These are phyloP conservation scores for Napeogenes inachia DNA, from an alignment of 2,888 invertebrate genomes.

Conservation along the genomic window DNA sequence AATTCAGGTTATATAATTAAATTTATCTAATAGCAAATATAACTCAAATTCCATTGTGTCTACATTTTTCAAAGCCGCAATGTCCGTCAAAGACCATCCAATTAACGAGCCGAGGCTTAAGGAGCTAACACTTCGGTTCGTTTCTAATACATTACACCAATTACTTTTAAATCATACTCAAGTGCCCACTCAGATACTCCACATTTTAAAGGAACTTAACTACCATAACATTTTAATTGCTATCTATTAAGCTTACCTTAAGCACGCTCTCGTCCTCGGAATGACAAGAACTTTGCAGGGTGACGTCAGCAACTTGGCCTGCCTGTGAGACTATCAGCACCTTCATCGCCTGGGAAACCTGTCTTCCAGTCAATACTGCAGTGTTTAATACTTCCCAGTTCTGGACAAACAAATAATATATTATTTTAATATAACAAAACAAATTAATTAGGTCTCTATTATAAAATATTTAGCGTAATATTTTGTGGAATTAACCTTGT, in stretches of 20 bases:
- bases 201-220: neutral
- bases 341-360: slow-evolving; percentile 96
- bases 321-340: slow-evolving; percentile 96
- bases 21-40: no score
- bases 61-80: no score
- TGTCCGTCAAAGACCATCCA: no score
- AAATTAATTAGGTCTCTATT: no score
- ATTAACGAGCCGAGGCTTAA: no score
- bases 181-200: neutral
- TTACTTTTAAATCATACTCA: neutral
- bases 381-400: slow-evolving; percentile 97
- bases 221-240: slow-evolving; percentile 15
- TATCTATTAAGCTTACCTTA: slow-evolving; percentile 80
- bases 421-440: neutral
- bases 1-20: no score
- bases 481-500: no score
- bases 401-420: slow-evolving; percentile 69
- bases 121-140: neutral
- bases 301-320: slow-evolving; percentile 96
- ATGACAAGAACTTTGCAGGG: slow-evolving; percentile 94
- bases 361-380: slow-evolving; percentile 94
- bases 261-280: slow-evolving; percentile 97
- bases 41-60: no score
- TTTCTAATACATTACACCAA: neutral
- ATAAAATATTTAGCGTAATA: no score